Percentiles rank a stretch among this genome's conserved stretches.
phyloP scores from a whole-genome alignment of 1,140 invertebrate species.

The Aplysia californica region DNA sequence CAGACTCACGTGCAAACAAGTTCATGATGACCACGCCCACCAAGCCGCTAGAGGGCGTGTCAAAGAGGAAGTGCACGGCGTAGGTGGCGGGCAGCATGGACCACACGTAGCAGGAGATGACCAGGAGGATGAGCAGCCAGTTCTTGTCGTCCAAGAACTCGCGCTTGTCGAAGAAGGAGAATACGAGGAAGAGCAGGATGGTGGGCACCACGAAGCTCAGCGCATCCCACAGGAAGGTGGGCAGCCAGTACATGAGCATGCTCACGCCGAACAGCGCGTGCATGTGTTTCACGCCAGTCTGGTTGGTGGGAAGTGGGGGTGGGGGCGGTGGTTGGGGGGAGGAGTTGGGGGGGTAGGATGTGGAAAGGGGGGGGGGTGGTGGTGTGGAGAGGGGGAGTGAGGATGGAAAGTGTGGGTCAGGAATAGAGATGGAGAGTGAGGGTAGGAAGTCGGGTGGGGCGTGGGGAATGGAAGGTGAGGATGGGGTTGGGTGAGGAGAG shows the following conservation, averaged over 20 bases:
- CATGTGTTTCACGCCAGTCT: constrained; percentile 25
- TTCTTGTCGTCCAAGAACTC: constrained; percentile 2
- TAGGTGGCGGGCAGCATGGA: constrained; percentile 6
- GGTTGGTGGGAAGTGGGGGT: too few relatives aligned
- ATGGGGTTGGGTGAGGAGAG: too few relatives aligned
- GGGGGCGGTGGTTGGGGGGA: too few relatives aligned
- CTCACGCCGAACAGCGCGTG: constrained; percentile 12
- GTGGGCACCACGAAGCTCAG: constrained; percentile 13
- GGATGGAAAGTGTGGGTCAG: too few relatives aligned
- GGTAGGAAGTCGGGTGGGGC: too few relatives aligned
- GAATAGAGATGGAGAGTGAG: too few relatives aligned
- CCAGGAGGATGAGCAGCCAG: neutral
- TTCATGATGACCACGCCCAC: neutral
- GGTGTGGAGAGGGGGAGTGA: too few relatives aligned
- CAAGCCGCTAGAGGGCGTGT: constrained; percentile 1
- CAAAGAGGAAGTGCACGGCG: constrained; percentile 8
- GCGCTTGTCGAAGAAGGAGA: neutral
- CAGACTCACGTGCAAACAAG: constrained; percentile 14
- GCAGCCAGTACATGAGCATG: constrained; percentile 10
- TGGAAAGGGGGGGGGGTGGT: too few relatives aligned
- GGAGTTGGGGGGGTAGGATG: too few relatives aligned
- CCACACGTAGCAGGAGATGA: neutral
- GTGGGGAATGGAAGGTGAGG: too few relatives aligned
- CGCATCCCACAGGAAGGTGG: constrained; percentile 21
- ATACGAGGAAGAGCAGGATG: constrained; percentile 6